Conservation (phyloP, 2,113 vertebrate species). For the Istiophorus platypterus region DNA sequence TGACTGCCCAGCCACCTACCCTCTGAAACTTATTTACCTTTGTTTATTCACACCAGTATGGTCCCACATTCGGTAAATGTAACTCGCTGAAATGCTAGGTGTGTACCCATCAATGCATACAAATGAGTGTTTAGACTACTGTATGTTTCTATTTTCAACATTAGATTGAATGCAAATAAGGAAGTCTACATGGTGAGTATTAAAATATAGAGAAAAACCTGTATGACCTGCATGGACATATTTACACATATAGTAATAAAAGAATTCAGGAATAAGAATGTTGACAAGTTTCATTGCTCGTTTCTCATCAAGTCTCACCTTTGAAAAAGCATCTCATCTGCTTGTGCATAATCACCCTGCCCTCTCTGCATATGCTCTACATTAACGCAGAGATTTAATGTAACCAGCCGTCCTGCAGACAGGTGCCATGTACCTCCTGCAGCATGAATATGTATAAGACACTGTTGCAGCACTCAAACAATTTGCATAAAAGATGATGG, state of each 20-base stretch:
- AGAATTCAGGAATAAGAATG: constrained; percentile 17
- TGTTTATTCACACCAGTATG: constrained; percentile 11
- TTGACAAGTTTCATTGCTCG: constrained; percentile 26
- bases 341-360: constrained; percentile 60
- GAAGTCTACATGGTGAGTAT: not conserved
- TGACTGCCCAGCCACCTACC: not conserved
- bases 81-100: not conserved
- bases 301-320: constrained; percentile 31
- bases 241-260: constrained; percentile 15
- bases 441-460: constrained; percentile 76
- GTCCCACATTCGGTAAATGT: not conserved
- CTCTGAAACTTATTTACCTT: constrained; percentile 26
- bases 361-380: constrained; percentile 62
- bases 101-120: not conserved
- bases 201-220: constrained; percentile 10
- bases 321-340: constrained; percentile 55
- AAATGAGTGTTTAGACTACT: not conserved
- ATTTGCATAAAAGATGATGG: constrained; percentile 81
- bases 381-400: constrained; percentile 70
- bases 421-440: constrained; percentile 70
- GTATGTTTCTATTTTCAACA: not conserved
- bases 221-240: constrained; percentile 10
- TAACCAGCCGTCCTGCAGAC: constrained; percentile 59
- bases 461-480: constrained; percentile 64
- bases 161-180: constrained; percentile 33